Percentiles rank a stretch among this genome's conserved stretches.
Evolutionary conservation across 2,113 vertebrate species (phyloP).

Genomic region (Larimichthys polyactis): DNA sequence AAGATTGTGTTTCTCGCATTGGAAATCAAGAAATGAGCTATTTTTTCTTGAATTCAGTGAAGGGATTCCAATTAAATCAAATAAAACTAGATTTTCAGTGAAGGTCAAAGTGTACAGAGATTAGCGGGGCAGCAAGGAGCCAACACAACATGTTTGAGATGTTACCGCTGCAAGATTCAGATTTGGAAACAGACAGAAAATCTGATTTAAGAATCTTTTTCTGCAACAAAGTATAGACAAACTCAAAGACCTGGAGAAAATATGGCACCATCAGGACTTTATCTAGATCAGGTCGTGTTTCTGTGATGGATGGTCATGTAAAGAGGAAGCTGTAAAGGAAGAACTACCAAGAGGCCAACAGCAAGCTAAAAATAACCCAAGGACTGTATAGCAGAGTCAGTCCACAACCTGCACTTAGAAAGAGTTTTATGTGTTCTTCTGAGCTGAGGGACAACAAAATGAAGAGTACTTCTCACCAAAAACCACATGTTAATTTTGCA

Average conservation of each 20-base stretch:
- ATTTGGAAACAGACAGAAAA: neutral
- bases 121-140: neutral
- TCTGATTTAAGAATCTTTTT: neutral
- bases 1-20: neutral
- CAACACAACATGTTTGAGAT: neutral
- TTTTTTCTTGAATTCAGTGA: neutral
- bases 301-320: constrained; percentile 57
- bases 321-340: constrained; percentile 67
- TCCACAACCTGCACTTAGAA: constrained; percentile 36
- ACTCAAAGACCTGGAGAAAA: constrained; percentile 27
- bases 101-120: neutral
- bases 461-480: constrained; percentile 35
- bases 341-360: constrained; percentile 66
- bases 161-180: neutral
- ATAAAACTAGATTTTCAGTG: neutral
- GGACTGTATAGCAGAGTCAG: constrained; percentile 40
- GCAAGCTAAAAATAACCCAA: constrained; percentile 72
- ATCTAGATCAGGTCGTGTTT: constrained; percentile 52
- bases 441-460: constrained; percentile 20
- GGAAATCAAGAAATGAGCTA: neutral
- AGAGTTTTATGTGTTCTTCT: constrained; percentile 49
- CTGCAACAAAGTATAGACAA: neutral
- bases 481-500: constrained; percentile 24
- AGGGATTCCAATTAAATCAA: constrained; percentile 14
- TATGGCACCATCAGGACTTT: constrained; percentile 35